Base-by-base conservation (phyloP, 2,797 vertebrate species). In the Brachymystax lenok region DNA sequence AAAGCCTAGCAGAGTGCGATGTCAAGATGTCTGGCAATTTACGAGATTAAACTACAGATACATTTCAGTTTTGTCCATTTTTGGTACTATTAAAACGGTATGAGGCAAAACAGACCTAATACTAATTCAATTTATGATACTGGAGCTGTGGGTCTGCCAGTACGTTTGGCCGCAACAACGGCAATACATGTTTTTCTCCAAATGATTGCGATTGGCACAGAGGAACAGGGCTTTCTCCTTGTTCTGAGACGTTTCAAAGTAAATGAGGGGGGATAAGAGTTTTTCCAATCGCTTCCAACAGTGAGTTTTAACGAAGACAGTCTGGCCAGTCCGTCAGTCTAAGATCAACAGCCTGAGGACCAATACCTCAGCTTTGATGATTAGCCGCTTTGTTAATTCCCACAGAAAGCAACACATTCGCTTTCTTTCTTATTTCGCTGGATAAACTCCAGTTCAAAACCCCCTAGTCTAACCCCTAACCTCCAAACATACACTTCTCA, bases 101-200 rank as follows among this genome's bases (percentile, higher is more conserved):
- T 69, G 75, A 73, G 71, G 74, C 74, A 63, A 78, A 76, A 76
- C 69, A 74, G 77, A 80, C 77, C 82, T 84, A 90, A 86, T 84
- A 75, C 87, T 89, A 89, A 91, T 91, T 92, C 83, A 87, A 90
- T 93, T 91, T 92, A 92, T 90, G 88, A 90, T 84, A 68, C 83
- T 80, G 40, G 10, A 46, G 10, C 40, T 46, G 40, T 13, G 40
- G 40, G 40, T 10, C 10, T 46, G 40, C 40, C 40, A 46, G 84
- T 88, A 30, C 51, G 59, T 93, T 91, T 93, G 87, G 89, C 91
- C 80, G 73, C 76, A 79, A 77, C 71, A 74, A 77, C 73, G 77
- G 71, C 69, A 82, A 83, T 76, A 78, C 80, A 89, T 84, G 83
- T 63, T 87, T 90, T 90, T 88, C 82, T 90, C 76, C 81, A 82